phyloP scores from a whole-genome alignment of 2,888 invertebrate genomes.

The Leptothorax acervorum region DNA sequence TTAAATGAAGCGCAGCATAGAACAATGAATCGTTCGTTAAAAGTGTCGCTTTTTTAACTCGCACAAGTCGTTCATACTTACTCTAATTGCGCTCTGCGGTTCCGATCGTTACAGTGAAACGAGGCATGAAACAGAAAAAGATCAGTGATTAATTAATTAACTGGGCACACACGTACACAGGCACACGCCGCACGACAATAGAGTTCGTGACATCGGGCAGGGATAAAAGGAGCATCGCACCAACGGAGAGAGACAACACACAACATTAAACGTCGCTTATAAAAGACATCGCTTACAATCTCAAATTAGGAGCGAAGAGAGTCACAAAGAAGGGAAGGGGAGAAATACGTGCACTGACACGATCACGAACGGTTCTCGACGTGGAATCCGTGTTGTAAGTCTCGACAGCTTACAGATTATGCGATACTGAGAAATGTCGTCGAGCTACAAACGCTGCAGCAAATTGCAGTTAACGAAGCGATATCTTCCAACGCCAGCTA shows the following conservation, averaged over 20 bases:
- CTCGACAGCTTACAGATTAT: not conserved
- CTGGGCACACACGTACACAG: constrained; percentile 32
- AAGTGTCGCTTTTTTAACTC: constrained; percentile 49
- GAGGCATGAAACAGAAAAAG: constrained; percentile 86
- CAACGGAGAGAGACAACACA: constrained; percentile 21
- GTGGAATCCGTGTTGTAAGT: not conserved
- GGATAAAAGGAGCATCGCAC: constrained; percentile 11
- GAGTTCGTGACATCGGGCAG: constrained; percentile 25
- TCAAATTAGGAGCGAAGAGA: constrained; percentile 14
- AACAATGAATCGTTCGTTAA: constrained; percentile 46
- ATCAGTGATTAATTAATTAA: constrained; percentile 69
- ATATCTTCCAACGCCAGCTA: not conserved
- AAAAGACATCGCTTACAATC: constrained; percentile 21
- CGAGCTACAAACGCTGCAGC: not conserved
- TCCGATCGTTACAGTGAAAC: constrained; percentile 75
- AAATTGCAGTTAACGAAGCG: constrained; percentile 36
- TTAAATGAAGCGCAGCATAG: constrained; percentile 64
- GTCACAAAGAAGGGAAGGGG: constrained; percentile 13
- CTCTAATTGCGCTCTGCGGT: constrained; percentile 85
- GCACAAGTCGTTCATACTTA: constrained; percentile 79
- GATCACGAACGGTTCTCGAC: not conserved
- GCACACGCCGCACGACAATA: constrained; percentile 16
- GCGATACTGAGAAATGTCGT: not conserved
- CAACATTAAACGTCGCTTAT: constrained; percentile 26
- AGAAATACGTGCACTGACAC: constrained; percentile 27